A percentile compares a stretch with the other conserved stretches of the same genome.
Conservation (phyloP, 2,888 invertebrate genomes). For the Aquatica leii region DNA sequence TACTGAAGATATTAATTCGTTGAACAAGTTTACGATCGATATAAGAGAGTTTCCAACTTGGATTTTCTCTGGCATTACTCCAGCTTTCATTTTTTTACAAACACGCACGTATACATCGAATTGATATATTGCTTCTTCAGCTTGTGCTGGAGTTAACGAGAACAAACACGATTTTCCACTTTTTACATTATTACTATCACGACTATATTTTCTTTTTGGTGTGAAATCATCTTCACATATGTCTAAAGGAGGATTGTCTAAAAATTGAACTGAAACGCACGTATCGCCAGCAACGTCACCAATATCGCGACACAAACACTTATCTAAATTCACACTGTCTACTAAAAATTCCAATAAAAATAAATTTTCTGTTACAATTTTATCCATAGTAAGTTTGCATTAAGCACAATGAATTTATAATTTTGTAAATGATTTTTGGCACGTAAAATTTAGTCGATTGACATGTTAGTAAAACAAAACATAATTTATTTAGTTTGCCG, state of each 20-base stretch:
- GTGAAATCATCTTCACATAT: slow-evolving; percentile 69
- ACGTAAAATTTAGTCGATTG: slow-evolving; percentile 24
- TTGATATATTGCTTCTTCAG: slow-evolving; percentile 62
- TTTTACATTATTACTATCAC: slow-evolving; percentile 61
- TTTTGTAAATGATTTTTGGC: slow-evolving; percentile 29
- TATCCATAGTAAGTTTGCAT: slow-evolving; percentile 52
- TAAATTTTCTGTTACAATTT: slow-evolving; percentile 65
- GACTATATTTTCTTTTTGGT: slow-evolving; percentile 51
- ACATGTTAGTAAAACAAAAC: slow-evolving; percentile 22
- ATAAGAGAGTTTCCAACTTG: slow-evolving; percentile 67
- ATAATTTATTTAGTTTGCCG: not conserved
- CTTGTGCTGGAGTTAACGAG: slow-evolving; percentile 66
- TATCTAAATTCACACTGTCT: slow-evolving; percentile 59
- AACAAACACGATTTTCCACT: slow-evolving; percentile 76
- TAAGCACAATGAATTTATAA: slow-evolving; percentile 20
- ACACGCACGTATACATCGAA: slow-evolving; percentile 68
- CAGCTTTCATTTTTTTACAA: slow-evolving; percentile 64
- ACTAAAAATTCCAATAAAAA: slow-evolving; percentile 72
- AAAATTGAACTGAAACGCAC: slow-evolving; percentile 69
- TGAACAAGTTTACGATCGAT: slow-evolving; percentile 68
- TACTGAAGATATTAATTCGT: slow-evolving; percentile 63
- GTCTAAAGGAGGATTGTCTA: slow-evolving; percentile 66
- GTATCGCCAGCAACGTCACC: slow-evolving; percentile 63
- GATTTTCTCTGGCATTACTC: slow-evolving; percentile 70
- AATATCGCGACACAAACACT: slow-evolving; percentile 45